These are phyloP conservation scores for Theretra japonica DNA, from an alignment of 2,888 invertebrate genomes.

Conservation along the genomic window DNA sequence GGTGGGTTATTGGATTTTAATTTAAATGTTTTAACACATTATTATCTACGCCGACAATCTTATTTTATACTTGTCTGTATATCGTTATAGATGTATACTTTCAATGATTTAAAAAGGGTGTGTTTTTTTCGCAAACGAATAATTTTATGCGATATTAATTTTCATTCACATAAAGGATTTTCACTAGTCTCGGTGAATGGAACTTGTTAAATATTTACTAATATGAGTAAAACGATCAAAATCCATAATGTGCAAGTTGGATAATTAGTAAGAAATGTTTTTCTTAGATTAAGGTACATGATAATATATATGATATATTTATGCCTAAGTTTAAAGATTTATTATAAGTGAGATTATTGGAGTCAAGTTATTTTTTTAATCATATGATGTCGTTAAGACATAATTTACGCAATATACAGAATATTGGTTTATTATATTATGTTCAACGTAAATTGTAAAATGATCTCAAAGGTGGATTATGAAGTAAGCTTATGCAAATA, in stretches of 20 bases:
- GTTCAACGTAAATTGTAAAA: slow-evolving; percentile 44
- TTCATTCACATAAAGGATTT: background rate
- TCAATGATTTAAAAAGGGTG: background rate
- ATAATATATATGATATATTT: slow-evolving; percentile 23
- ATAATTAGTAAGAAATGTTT: slow-evolving; percentile 16
- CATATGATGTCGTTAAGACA: slow-evolving; percentile 32
- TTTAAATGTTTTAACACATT: background rate
- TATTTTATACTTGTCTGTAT: background rate
- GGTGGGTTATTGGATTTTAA: background rate
- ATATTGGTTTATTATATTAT: slow-evolving; percentile 8
- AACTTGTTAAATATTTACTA: background rate
- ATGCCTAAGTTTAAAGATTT: slow-evolving; percentile 59
- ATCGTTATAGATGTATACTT: background rate
- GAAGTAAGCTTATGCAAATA: slow-evolving; percentile 27
- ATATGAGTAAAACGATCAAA: background rate
- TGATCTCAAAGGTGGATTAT: slow-evolving; percentile 63
- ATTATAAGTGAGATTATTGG: slow-evolving; percentile 75
- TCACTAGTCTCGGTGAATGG: slow-evolving; percentile 1
- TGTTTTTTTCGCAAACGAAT: background rate
- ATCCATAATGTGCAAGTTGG: background rate
- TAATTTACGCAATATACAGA: slow-evolving; percentile 42
- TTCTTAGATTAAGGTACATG: slow-evolving; percentile 7
- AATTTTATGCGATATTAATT: background rate
- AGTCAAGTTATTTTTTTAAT: slow-evolving; percentile 78
- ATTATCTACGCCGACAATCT: background rate